Conservation (phyloP, 2,797 vertebrate species). For the Australoheros facetus region DNA sequence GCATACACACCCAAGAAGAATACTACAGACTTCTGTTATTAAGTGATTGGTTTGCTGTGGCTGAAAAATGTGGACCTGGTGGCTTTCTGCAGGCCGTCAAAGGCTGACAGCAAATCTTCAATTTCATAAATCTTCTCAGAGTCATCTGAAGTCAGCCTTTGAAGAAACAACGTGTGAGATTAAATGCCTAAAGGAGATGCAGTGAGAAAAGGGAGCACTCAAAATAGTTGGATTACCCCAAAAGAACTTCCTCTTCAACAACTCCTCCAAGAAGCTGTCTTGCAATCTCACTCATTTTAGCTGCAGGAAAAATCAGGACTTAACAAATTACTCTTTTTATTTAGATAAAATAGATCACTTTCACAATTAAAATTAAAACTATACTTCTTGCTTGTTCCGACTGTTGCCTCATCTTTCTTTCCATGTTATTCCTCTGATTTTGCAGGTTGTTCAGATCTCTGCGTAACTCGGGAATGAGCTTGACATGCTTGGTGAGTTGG, state of each 20-base stretch:
- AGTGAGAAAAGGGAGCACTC: neutral
- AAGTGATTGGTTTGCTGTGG: neutral
- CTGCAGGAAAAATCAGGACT: slow-evolving; percentile 71
- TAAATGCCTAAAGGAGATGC: neutral
- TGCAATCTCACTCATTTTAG: slow-evolving; percentile 87
- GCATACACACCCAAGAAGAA: neutral
- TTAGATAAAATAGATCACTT: neutral
- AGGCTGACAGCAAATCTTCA: slow-evolving; percentile 87
- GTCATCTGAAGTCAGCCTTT: slow-evolving; percentile 84
- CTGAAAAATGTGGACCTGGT: slow-evolving; percentile 81
- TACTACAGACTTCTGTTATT: neutral
- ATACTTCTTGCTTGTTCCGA: slow-evolving; percentile 90
- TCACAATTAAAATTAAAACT: neutral
- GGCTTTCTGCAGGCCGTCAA: slow-evolving; percentile 91
- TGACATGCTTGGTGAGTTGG: slow-evolving; percentile 86
- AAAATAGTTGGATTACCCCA: slow-evolving; percentile 78
- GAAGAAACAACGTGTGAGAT: slow-evolving; percentile 27
- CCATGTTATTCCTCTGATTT: slow-evolving; percentile 83
- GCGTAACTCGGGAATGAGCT: slow-evolving; percentile 90
- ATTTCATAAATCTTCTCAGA: slow-evolving; percentile 86
- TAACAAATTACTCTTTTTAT: neutral
- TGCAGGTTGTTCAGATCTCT: slow-evolving; percentile 90
- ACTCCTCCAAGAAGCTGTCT: slow-evolving; percentile 88
- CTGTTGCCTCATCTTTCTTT: slow-evolving; percentile 86
- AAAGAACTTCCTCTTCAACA: slow-evolving; percentile 85